phyloP scores from a whole-genome alignment of 2,888 invertebrate species.

The Campopleginae sp. region DNA sequence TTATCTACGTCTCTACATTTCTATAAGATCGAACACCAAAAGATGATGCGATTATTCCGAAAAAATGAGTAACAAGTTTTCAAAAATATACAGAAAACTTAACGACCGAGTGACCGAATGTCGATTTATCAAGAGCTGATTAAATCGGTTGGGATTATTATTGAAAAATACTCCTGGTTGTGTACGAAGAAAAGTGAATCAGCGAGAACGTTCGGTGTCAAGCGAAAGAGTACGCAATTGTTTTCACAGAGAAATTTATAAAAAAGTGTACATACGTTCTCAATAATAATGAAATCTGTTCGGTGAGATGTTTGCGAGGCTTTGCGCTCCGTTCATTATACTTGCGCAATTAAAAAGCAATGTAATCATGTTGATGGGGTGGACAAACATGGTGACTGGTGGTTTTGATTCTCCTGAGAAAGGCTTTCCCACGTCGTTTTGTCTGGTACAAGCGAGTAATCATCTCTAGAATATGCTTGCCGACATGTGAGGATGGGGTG shows the following conservation, averaged over 20 bases:
- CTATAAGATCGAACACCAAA: no score
- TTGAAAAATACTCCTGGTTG: neutral
- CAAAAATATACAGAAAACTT: no score
- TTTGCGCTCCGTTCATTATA: neutral
- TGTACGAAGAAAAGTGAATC: neutral
- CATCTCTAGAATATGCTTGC: conserved; percentile 34
- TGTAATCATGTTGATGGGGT: conserved; percentile 12
- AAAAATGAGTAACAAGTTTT: no score
- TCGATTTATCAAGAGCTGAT: no score
- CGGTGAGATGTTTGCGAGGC: neutral
- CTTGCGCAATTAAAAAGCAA: neutral
- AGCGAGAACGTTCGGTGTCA: neutral
- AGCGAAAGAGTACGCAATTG: neutral
- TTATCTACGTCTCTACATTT: no score
- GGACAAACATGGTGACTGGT: conserved; percentile 11
- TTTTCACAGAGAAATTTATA: neutral
- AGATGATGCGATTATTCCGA: no score
- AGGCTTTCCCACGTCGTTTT: conserved; percentile 27
- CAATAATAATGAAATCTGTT: neutral
- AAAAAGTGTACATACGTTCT: neutral
- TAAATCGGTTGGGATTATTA: no score
- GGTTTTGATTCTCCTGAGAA: conserved; percentile 17
- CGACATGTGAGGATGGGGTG: conserved; percentile 17
- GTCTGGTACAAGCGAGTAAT: conserved; percentile 35
- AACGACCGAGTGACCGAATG: no score